Percentiles rank a stretch among this genome's conserved stretches.
phyloP scores from a whole-genome alignment of 2,797 vertebrate species.

The Anisognathus igniventris region DNA sequence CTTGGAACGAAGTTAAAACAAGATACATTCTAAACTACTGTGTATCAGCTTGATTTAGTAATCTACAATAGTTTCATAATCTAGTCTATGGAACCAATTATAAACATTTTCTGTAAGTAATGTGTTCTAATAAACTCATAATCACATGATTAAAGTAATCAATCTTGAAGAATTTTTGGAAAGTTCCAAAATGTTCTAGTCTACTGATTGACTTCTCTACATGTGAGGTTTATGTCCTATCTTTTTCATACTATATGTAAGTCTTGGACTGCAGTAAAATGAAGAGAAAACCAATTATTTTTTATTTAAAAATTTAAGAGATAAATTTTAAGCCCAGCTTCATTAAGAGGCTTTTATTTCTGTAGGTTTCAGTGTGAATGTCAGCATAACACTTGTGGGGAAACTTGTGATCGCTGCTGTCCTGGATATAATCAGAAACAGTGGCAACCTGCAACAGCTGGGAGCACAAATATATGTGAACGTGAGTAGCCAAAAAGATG shows the following conservation, averaged over 20 bases:
- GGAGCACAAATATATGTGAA: conserved; percentile 83
- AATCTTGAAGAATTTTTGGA: not conserved
- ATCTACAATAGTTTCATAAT: not conserved
- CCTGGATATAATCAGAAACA: conserved; percentile 85
- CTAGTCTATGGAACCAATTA: not conserved
- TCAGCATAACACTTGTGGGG: conserved; percentile 90
- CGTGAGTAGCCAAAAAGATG: conserved; percentile 74
- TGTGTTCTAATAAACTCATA: not conserved
- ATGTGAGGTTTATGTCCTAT: not conserved
- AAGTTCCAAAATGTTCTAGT: not conserved
- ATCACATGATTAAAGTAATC: not conserved
- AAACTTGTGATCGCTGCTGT: conserved; percentile 89
- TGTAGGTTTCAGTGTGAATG: conserved; percentile 87
- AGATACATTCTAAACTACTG: not conserved
- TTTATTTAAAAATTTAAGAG: not conserved
- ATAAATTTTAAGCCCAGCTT: not conserved
- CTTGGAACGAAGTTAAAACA: not conserved
- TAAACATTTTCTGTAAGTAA: not conserved
- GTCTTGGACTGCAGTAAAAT: not conserved
- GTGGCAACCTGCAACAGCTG: conserved; percentile 82
- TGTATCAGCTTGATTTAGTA: not conserved
- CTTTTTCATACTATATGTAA: not conserved
- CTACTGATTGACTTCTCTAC: not conserved
- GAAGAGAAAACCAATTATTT: rapidly evolving
- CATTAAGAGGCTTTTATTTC: not conserved